phyloP scores from a whole-genome alignment of 2,113 vertebrate genomes.

The Lampris incognitus region DNA sequence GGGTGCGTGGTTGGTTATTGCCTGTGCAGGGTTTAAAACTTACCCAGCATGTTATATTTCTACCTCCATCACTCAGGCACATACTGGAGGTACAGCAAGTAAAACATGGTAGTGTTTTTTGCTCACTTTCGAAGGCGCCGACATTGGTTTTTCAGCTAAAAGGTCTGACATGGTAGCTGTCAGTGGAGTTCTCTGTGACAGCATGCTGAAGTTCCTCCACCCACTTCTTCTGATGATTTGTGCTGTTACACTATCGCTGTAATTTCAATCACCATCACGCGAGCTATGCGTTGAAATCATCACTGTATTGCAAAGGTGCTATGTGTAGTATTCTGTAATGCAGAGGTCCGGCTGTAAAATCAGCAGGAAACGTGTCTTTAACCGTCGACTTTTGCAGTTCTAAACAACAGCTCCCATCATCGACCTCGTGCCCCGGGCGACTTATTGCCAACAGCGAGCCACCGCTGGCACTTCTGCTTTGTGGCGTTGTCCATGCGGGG shows the following conservation, averaged over 20 bases:
- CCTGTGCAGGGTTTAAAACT: conserved; percentile 56
- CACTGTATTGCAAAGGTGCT: conserved; percentile 68
- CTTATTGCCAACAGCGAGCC: background rate
- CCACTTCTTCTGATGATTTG: conserved; percentile 41
- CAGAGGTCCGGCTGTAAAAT: conserved; percentile 35
- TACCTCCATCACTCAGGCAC: conserved; percentile 78
- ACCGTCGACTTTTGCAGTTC: conserved; percentile 28
- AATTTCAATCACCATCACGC: conserved; percentile 44
- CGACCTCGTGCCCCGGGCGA: background rate
- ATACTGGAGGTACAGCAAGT: background rate
- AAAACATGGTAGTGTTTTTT: conserved; percentile 19
- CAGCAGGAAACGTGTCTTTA: conserved; percentile 2
- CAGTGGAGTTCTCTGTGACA: conserved; percentile 41
- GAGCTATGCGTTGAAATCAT: conserved; percentile 38
- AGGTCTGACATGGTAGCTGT: conserved; percentile 32
- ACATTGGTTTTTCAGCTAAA: conserved; percentile 53
- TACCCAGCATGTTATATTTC: conserved; percentile 60
- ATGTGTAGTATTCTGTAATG: conserved; percentile 64
- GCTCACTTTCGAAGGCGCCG: conserved; percentile 20
- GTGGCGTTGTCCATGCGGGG: background rate
- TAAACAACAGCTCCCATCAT: conserved; percentile 29
- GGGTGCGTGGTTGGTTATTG: conserved; percentile 26
- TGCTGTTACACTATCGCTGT: conserved; percentile 59
- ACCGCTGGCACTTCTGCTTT: background rate
- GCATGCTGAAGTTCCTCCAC: conserved; percentile 67